Conservation (phyloP, 1,140 invertebrate species). For the Mactra quadrangularis region DNA sequence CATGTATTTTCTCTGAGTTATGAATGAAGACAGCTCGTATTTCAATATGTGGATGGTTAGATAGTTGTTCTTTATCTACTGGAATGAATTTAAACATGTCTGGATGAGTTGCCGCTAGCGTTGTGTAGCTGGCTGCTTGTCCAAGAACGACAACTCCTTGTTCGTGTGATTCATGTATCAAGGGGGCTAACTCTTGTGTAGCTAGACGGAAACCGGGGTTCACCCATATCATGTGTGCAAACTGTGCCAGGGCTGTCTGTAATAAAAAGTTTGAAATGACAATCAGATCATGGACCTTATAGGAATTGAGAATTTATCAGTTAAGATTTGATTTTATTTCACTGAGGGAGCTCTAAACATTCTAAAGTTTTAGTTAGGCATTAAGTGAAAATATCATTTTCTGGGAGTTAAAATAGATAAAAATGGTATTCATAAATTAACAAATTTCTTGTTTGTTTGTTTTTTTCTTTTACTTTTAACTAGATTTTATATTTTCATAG, state of each 20-base stretch:
- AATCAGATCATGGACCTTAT: too few relatives aligned
- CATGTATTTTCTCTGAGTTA: conserved; percentile 43
- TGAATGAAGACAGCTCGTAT: conserved; percentile 55
- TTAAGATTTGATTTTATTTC: too few relatives aligned
- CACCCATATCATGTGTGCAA: conserved; percentile 52
- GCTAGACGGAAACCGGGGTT: conserved; percentile 39
- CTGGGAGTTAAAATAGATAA: too few relatives aligned
- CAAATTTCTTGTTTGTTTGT: too few relatives aligned
- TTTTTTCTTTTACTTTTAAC: too few relatives aligned
- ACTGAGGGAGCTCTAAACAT: too few relatives aligned
- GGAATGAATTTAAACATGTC: conserved; percentile 57
- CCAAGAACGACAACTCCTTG: conserved; percentile 30
- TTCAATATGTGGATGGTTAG: conserved; percentile 46
- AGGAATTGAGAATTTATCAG: too few relatives aligned
- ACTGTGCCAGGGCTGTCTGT: conserved; percentile 48
- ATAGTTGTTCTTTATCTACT: conserved; percentile 32
- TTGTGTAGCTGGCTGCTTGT: conserved; percentile 38
- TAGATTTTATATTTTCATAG: too few relatives aligned
- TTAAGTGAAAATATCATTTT: too few relatives aligned
- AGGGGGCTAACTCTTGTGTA: conserved; percentile 27
- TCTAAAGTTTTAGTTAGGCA: too few relatives aligned
- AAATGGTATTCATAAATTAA: too few relatives aligned
- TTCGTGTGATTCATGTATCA: conserved; percentile 60
- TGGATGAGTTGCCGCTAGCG: conserved; percentile 48
- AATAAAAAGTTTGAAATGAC: conserved; percentile 7